phyloP scores from a whole-genome alignment of 1,140 invertebrate species.

The Bilobella aurantiaca region DNA sequence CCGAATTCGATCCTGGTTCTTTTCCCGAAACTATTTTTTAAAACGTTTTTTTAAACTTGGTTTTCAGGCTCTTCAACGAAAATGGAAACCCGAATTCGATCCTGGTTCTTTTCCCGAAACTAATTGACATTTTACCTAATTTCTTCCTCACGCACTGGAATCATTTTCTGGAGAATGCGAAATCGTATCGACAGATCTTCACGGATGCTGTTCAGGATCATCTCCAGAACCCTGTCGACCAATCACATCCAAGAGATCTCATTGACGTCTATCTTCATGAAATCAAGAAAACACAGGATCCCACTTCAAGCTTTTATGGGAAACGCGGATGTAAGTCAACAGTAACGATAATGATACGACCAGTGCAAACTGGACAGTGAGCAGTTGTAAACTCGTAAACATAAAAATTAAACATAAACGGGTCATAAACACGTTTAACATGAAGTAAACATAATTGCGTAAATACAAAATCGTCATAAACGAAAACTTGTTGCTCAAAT shows the following conservation, averaged over 20 bases:
- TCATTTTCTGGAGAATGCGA: neutral
- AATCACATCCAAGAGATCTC: slow-evolving; percentile 11
- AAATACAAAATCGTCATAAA: neutral
- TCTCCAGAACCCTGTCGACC: neutral
- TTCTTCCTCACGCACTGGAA: neutral
- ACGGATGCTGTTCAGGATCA: neutral
- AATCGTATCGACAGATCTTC: neutral
- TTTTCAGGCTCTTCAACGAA: too few relatives aligned
- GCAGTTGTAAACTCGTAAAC: too few relatives aligned
- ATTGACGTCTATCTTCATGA: slow-evolving; percentile 19
- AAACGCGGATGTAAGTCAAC: slow-evolving; percentile 9
- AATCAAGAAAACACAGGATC: slow-evolving; percentile 17
- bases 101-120: too few relatives aligned
- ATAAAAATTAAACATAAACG: neutral
- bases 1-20: too few relatives aligned
- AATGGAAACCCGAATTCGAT: too few relatives aligned
- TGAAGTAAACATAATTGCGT: neutral
- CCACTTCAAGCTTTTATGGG: slow-evolving; percentile 16
- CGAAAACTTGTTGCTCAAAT: neutral
- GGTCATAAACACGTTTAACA: neutral
- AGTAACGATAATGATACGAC: neutral
- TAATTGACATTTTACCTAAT: neutral
- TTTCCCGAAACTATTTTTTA: too few relatives aligned
- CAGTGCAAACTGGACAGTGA: too few relatives aligned
- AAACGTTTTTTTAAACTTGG: too few relatives aligned